Evolutionary conservation across 2,888 invertebrate species (phyloP).

Genomic region (Bombylius discolor): DNA sequence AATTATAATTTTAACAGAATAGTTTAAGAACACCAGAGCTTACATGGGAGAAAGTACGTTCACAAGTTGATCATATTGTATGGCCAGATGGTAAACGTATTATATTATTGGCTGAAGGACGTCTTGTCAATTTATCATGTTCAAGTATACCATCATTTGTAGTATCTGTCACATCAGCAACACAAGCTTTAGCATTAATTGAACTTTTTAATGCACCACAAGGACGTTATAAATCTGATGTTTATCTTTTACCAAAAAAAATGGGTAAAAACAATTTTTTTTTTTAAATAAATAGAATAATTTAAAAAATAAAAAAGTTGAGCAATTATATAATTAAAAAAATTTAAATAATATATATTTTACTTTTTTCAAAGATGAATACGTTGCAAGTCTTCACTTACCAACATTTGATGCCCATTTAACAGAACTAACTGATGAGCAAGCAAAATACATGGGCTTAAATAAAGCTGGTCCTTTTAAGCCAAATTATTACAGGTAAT

Average conservation of each 20-base stretch:
- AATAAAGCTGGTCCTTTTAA: slow-evolving; percentile 98
- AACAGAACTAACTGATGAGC: slow-evolving; percentile 90
- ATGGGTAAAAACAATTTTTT: slow-evolving; percentile 56
- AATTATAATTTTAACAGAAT: slow-evolving; percentile 44
- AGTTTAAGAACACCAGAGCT: slow-evolving; percentile 84
- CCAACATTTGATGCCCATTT: slow-evolving; percentile 96
- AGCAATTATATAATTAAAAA: neutral
- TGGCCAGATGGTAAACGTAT: slow-evolving; percentile 97
- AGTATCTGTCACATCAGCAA: slow-evolving; percentile 93
- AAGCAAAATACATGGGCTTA: slow-evolving; percentile 93
- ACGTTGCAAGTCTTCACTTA: slow-evolving; percentile 92
- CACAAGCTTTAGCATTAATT: slow-evolving; percentile 91
- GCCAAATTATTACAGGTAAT: slow-evolving; percentile 93
- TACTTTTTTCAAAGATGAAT: slow-evolving; percentile 57
- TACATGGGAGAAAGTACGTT: slow-evolving; percentile 93
- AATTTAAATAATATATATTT: neutral
- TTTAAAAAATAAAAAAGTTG: neutral
- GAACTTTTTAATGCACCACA: slow-evolving; percentile 93
- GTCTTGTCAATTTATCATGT: slow-evolving; percentile 90
- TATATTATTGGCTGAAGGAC: slow-evolving; percentile 84
- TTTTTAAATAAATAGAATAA: neutral
- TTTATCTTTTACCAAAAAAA: slow-evolving; percentile 94
- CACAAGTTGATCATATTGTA: slow-evolving; percentile 96
- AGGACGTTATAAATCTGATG: slow-evolving; percentile 92
- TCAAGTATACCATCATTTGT: slow-evolving; percentile 96